phyloP scores from a whole-genome alignment of 2,113 vertebrate genomes.

The Leptobrachium ailaonicum region DNA sequence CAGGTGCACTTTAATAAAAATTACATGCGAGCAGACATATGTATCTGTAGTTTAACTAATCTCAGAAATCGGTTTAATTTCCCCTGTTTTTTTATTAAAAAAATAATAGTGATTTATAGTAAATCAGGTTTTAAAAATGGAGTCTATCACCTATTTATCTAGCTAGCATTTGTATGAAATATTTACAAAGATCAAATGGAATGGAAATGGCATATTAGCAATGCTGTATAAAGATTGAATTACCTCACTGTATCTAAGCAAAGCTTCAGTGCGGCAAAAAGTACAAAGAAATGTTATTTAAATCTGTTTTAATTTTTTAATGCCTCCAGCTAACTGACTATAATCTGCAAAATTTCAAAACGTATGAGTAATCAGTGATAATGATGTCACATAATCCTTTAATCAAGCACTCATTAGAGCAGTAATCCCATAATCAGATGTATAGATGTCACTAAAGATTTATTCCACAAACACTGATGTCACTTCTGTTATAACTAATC shows the following conservation, averaged over 20 bases:
- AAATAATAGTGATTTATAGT: too few relatives aligned
- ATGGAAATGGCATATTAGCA: background rate
- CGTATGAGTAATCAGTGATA: conserved; percentile 44
- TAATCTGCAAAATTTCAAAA: conserved; percentile 44
- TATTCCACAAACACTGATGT: conserved; percentile 31
- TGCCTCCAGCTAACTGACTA: conserved; percentile 37
- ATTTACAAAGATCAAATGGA: background rate
- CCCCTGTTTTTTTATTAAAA: too few relatives aligned
- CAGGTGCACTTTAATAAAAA: too few relatives aligned
- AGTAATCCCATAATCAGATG: conserved; percentile 41
- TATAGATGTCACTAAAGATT: conserved; percentile 34
- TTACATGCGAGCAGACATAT: too few relatives aligned
- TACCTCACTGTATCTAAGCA: conserved; percentile 18
- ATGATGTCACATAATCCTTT: conserved; percentile 48
- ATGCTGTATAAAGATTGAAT: background rate
- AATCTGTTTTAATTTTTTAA: conserved; percentile 30
- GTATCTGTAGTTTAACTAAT: too few relatives aligned
- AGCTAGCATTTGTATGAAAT: background rate
- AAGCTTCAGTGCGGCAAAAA: background rate
- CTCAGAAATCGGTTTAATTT: too few relatives aligned
- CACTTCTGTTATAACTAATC: conserved; percentile 24
- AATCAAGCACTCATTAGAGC: conserved; percentile 39
- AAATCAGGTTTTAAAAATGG: too few relatives aligned
- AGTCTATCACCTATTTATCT: too few relatives aligned
- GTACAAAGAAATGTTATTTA: conserved; percentile 33